phyloP scores from a whole-genome alignment of 2,113 vertebrate species.

The Octodon degus region DNA sequence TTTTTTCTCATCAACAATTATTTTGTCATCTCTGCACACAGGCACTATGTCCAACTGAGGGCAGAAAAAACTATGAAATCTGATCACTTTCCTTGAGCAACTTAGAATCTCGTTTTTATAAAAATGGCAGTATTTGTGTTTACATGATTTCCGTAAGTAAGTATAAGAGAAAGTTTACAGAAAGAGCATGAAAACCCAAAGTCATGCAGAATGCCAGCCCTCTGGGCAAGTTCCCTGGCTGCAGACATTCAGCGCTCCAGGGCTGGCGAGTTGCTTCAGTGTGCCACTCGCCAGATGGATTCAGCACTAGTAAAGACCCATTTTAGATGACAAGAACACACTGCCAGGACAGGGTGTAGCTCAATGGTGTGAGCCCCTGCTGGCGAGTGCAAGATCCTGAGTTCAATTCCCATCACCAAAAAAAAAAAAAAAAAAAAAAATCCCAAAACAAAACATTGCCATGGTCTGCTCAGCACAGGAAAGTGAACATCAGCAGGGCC shows the following conservation, averaged over 20 bases:
- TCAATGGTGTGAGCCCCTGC: no score
- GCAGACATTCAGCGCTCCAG: background rate
- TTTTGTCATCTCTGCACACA: background rate
- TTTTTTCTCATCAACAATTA: background rate
- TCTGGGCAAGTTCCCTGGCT: background rate
- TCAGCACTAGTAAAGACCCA: background rate
- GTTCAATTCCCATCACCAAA: no score
- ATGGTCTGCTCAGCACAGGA: background rate
- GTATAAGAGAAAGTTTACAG: background rate
- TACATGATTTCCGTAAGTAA: background rate
- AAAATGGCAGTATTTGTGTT: background rate
- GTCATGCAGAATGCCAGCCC: background rate
- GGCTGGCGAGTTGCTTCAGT: background rate
- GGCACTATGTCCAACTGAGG: background rate
- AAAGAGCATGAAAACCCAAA: background rate
- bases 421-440: no score
- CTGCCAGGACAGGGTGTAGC: no score
- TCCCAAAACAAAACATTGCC: no score
- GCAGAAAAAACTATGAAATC: background rate
- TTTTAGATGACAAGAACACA: background rate
- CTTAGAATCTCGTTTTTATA: background rate
- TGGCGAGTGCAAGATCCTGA: no score
- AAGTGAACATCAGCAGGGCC: background rate
- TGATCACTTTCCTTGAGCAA: background rate
- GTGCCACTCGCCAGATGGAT: background rate